Evolutionary conservation across 2,888 invertebrate genomes (phyloP).

Genomic region (Congeria kusceri): DNA sequence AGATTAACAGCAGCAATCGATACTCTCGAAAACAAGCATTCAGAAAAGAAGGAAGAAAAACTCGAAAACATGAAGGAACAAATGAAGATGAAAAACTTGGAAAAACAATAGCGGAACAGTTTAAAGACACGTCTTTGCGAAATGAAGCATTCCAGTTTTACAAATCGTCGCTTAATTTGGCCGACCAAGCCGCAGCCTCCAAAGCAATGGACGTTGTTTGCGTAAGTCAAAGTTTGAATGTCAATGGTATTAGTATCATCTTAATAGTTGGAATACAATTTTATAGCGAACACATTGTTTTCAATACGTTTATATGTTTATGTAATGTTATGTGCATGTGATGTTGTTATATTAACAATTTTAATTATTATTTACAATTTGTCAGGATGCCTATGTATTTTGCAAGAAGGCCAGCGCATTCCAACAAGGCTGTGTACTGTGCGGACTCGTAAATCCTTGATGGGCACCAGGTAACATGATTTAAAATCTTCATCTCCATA

Average conservation of each 20-base stretch:
- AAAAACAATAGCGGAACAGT: conserved; percentile 54
- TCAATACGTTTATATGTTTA: no score
- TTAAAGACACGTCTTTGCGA: conserved; percentile 38
- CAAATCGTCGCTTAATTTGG: conserved; percentile 30
- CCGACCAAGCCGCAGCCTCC: conserved; percentile 33
- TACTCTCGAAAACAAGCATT: conserved; percentile 52
- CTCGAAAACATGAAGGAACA: conserved; percentile 61
- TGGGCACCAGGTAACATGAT: neutral
- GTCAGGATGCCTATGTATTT: conserved; percentile 28
- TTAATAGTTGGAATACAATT: no score
- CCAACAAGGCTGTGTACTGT: conserved; percentile 20
- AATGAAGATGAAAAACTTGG: conserved; percentile 57
- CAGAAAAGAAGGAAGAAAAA: conserved; percentile 50
- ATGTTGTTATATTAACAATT: neutral
- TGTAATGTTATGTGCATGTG: no score
- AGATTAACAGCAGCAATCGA: conserved; percentile 44
- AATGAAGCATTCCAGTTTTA: conserved; percentile 47
- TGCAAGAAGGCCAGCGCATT: conserved; percentile 20
- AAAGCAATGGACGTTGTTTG: conserved; percentile 34
- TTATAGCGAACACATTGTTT: no score
- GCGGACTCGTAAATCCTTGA: conserved; percentile 32
- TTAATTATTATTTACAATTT: no score
- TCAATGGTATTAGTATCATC: neutral
- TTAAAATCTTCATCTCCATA: no score
- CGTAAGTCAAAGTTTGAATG: conserved; percentile 10